phyloP scores from a whole-genome alignment of 2,888 invertebrate genomes.

The Amphipoea lucens region DNA sequence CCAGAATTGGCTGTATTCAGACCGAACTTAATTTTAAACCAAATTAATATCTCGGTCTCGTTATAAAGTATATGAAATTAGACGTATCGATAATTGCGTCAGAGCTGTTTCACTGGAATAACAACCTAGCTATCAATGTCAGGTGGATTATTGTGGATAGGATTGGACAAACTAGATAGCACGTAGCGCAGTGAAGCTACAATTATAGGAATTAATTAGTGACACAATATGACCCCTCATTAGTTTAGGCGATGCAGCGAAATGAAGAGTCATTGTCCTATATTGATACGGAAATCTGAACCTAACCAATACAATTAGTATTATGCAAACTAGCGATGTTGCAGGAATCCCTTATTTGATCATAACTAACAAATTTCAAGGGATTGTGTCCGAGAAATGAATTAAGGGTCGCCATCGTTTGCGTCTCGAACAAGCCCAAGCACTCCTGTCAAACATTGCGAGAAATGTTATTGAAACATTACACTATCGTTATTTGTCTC shows the following conservation, averaged over 20 bases:
- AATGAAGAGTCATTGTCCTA: neutral
- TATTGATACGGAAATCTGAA: neutral
- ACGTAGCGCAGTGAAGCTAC: no score
- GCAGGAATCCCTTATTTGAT: neutral
- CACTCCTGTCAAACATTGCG: no score
- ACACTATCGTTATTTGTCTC: neutral
- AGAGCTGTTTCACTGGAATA: neutral
- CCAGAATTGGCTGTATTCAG: neutral
- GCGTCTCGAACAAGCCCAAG: neutral
- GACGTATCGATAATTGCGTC: neutral
- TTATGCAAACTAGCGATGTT: no score
- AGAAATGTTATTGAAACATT: neutral
- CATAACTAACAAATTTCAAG: neutral
- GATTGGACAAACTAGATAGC: neutral
- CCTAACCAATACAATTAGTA: neutral
- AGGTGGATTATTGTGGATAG: no score
- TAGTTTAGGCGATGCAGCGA: neutral
- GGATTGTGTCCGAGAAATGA: neutral
- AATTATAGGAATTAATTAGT: conserved; percentile 1
- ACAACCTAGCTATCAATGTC: neutral
- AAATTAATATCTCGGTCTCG: neutral
- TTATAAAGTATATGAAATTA: neutral
- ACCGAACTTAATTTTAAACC: neutral
- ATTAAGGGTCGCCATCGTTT: neutral
- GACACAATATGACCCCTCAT: neutral